Evolutionary conservation across 2,113 vertebrate genomes (phyloP).

Genomic region (Pelecanus crispus): DNA sequence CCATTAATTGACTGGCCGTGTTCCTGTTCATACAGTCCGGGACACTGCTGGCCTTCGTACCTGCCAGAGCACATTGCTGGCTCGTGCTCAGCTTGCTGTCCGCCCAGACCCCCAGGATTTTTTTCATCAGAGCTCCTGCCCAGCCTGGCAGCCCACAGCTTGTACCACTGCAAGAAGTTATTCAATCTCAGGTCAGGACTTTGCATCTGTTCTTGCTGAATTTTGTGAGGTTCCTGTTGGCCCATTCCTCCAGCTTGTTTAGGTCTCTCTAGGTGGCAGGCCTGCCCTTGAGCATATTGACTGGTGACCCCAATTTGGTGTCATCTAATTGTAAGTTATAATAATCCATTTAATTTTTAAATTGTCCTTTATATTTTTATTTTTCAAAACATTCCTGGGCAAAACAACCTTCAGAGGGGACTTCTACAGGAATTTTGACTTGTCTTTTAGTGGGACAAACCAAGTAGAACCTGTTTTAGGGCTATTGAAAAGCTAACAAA

Average conservation of each 20-base stretch:
- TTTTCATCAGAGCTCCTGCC: not conserved
- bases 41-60: not conserved
- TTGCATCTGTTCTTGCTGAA: not conserved
- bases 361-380: not conserved
- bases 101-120: accelerated
- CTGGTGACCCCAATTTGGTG: not conserved
- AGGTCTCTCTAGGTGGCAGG: not conserved
- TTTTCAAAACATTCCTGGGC: not conserved
- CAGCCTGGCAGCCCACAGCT: not conserved
- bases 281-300: not conserved
- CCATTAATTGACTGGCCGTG: not conserved
- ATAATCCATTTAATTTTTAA: not conserved
- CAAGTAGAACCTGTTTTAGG: not conserved
- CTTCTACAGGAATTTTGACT: not conserved
- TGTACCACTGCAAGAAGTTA: not conserved
- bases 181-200: not conserved
- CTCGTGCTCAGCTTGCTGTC: not conserved
- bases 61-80: not conserved
- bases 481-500: not conserved
- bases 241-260: not conserved
- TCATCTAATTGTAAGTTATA: not conserved
- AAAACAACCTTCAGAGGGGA: not conserved
- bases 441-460: not conserved
- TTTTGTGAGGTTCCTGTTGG: not conserved
- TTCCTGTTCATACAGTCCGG: not conserved